Base-by-base conservation (phyloP, 2,888 invertebrate species). In the Himalopsyche kuldschensis region DNA sequence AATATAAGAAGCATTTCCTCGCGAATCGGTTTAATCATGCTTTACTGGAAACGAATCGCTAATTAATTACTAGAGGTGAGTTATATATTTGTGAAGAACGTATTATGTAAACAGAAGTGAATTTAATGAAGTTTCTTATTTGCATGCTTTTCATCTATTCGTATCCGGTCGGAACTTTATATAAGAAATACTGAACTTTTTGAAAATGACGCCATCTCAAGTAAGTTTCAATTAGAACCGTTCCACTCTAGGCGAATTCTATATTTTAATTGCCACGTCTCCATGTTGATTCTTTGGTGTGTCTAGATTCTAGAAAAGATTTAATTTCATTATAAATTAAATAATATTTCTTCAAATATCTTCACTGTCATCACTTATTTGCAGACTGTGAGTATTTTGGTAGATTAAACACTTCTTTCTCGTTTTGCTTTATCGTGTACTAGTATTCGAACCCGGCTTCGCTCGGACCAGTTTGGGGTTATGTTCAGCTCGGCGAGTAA, bases 61-160 rank as follows among this genome's bases (percentile, higher is more conserved):
- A 79, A 84, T 84, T 84, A 84, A 85, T 85, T 83, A 80, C 48
- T 31, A 81, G 79, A 79, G 83, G 83, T 83, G 77, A 77, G 30
- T 79, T 85, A 81, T 81, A 77, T 78, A 78, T 78, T 81, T 81
- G 47, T 78, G 5, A 75, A 83, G 83, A 46, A 75, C 47, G 55
- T 55, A 20, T 55, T 30, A 83, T 69, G 69, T 76, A 83, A 83
- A 78, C 75, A 81, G 78, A 78, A 81, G 75, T 78, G 81, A 81
- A 80, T 80, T 83, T 55, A 83, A 80, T 41, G 41, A 31, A 35
- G 78, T 46, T 47, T 75, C 41, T 31, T 30, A 35, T 80, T 80
- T 47, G 20, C 24, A 17, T 81, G n/a, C 69, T 17, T 15, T 35
- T 48, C 11, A 17, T 76, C 24, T 31, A 6, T 2, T 75, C 75